phyloP scores from a whole-genome alignment of 2,797 vertebrate species.

The Halcyon smyrnensis region DNA sequence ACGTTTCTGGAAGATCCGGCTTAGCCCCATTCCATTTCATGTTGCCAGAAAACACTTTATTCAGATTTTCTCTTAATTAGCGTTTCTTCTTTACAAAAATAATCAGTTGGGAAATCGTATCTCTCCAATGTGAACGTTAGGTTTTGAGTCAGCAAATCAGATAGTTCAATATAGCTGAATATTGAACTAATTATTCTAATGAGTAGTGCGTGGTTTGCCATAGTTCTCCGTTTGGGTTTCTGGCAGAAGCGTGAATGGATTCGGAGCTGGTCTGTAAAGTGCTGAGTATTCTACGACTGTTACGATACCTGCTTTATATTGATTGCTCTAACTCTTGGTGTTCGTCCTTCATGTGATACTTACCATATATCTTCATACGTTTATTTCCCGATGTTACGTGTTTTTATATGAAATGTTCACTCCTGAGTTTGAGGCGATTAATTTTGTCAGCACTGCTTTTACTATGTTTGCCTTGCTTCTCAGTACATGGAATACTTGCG shows the following conservation, averaged over 20 bases:
- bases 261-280: neutral
- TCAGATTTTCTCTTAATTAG: neutral
- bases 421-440: neutral
- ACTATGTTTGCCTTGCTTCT: constrained; percentile 19
- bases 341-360: neutral
- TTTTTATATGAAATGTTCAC: neutral
- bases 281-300: neutral
- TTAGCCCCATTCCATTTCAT: neutral
- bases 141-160: neutral
- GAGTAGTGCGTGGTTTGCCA: neutral
- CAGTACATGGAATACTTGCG: neutral
- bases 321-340: neutral
- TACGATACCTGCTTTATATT: neutral
- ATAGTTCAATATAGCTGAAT: neutral
- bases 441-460: constrained; percentile 27
- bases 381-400: constrained; percentile 28
- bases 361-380: neutral
- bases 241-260: neutral
- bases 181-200: neutral
- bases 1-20: neutral
- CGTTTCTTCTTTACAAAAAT: neutral
- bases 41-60: neutral
- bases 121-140: neutral
- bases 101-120: neutral
- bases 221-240: neutral